Evolutionary conservation across 2,888 invertebrate genomes (phyloP).

Genomic region (Andrena bicolor): DNA sequence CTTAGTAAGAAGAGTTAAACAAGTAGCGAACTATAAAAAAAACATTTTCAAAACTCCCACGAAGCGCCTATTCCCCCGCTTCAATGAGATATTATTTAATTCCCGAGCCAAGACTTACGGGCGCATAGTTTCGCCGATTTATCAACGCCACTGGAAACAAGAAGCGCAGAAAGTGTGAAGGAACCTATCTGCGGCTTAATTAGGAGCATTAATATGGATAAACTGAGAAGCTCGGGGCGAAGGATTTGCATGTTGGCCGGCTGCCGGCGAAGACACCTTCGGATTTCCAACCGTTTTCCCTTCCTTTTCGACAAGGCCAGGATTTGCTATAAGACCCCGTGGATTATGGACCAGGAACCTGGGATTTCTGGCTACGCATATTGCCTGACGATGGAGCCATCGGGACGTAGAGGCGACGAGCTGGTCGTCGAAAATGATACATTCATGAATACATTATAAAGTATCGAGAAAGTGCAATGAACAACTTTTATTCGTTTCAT

Average conservation of each 20-base stretch:
- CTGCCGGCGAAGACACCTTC: constrained; percentile 52
- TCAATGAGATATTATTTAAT: background rate
- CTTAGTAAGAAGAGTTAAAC: too few relatives aligned
- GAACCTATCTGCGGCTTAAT: constrained; percentile 65
- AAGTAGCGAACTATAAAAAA: too few relatives aligned
- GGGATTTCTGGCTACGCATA: constrained; percentile 31
- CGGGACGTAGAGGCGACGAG: background rate
- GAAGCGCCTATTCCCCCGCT: background rate
- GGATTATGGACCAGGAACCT: constrained; percentile 48
- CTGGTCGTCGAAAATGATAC: background rate
- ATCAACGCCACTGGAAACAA: constrained; percentile 19
- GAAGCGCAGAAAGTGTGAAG: constrained; percentile 27
- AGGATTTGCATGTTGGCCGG: constrained; percentile 68
- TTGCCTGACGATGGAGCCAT: constrained; percentile 20
- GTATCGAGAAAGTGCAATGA: too few relatives aligned
- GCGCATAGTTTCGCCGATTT: constrained; percentile 11
- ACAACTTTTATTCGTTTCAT: background rate
- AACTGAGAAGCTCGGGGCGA: constrained; percentile 43
- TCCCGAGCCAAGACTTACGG: background rate
- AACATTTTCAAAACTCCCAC: background rate
- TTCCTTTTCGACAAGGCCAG: constrained; percentile 59
- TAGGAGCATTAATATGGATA: constrained; percentile 76
- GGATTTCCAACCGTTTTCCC: constrained; percentile 59
- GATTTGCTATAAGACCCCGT: constrained; percentile 61
- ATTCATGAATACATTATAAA: background rate